A percentile compares a stretch with the other conserved stretches of the same genome.
Conservation (phyloP, 2,113 vertebrate species). For the Coregonus clupeaformis region DNA sequence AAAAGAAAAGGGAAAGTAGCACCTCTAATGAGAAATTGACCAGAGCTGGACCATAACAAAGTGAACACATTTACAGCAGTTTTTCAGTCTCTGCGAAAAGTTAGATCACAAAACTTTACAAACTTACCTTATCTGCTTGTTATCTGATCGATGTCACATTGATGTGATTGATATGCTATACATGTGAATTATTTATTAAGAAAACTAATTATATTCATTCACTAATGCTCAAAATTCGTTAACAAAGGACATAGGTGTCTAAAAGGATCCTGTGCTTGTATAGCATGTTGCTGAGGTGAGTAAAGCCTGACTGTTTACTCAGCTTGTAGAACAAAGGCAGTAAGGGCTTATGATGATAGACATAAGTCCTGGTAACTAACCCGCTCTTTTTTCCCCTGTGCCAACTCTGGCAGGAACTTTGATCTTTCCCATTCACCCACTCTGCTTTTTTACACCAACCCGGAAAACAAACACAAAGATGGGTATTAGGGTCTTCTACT, state of each 20-base stretch:
- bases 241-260: not conserved
- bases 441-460: conserved; percentile 47
- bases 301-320: not conserved
- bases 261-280: not conserved
- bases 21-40: not conserved
- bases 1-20: not conserved
- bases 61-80: too few species aligned
- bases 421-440: conserved; percentile 58
- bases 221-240: not conserved
- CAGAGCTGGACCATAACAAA: not conserved
- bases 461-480: conserved; percentile 24
- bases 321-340: conserved; percentile 56
- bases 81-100: too few species aligned
- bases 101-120: too few species aligned
- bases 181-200: too few species aligned
- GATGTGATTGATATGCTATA: too few species aligned
- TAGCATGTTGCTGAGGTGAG: not conserved
- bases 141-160: too few species aligned
- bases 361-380: conserved; percentile 70
- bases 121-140: too few species aligned
- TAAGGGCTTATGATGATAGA: conserved; percentile 67
- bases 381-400: conserved; percentile 35
- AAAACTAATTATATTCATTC: too few species aligned
- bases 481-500: not conserved
- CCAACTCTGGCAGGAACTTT: conserved; percentile 56